Percentiles rank a stretch among this genome's conserved stretches.
phyloP scores from a whole-genome alignment of 2,113 vertebrate genomes.

The Solenodon paradoxus region DNA sequence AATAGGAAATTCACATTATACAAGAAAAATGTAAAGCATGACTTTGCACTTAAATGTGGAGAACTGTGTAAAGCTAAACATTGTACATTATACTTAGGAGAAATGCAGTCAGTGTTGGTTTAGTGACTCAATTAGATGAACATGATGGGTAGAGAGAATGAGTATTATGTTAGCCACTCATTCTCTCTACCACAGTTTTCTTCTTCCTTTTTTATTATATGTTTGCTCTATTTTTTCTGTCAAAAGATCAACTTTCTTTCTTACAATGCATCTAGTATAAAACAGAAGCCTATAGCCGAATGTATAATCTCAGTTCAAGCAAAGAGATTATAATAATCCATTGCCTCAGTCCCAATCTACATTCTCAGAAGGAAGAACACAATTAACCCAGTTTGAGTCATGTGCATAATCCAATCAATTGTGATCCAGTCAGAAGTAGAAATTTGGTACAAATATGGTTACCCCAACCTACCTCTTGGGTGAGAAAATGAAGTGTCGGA shows the following conservation, averaged over 20 bases:
- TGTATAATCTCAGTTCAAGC: background rate
- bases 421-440: background rate
- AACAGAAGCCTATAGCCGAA: background rate
- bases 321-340: background rate
- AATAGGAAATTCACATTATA: background rate
- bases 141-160: background rate
- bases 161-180: background rate
- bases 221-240: background rate
- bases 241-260: background rate
- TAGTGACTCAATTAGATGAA: background rate
- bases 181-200: background rate
- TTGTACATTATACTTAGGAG: background rate
- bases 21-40: background rate
- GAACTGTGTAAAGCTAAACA: background rate
- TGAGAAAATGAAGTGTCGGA: background rate
- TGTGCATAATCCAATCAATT: background rate
- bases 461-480: background rate
- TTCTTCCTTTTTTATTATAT: background rate
- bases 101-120: background rate
- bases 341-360: background rate
- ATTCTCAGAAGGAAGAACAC: background rate
- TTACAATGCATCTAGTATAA: background rate
- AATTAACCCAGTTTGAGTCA: background rate
- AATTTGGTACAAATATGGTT: background rate
- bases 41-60: background rate